A percentile compares a stretch with the other conserved stretches of the same genome.
Evolutionary conservation across 2,888 invertebrate species (phyloP).

Genomic region (Pimpla rufipes): DNA sequence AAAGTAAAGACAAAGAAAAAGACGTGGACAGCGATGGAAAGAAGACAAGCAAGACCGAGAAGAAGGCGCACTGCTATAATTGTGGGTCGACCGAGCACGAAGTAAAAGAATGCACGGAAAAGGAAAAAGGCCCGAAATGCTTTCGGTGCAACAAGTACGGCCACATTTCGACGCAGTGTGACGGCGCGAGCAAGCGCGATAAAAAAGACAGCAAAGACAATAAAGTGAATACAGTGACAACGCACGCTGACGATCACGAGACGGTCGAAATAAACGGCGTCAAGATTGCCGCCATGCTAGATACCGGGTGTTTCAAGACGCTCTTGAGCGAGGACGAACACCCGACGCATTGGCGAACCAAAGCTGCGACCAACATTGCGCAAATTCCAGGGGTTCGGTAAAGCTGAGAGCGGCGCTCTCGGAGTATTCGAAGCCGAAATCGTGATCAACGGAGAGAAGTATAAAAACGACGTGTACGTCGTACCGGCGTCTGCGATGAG

Average conservation of each 20-base stretch:
- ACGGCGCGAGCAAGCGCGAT: background rate
- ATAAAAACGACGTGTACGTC: constrained; percentile 38
- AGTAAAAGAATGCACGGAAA: constrained; percentile 50
- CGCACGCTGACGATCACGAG: constrained; percentile 22
- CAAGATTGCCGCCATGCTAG: constrained; percentile 57
- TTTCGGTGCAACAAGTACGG: constrained; percentile 48
- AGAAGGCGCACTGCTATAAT: constrained; percentile 47
- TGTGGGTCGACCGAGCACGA: constrained; percentile 53
- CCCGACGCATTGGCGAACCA: constrained; percentile 47
- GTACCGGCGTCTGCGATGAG: constrained; percentile 34
- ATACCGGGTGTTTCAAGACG: constrained; percentile 58
- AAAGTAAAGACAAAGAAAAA: no score
- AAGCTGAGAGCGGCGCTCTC: constrained; percentile 12
- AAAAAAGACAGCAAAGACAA: constrained; percentile 20
- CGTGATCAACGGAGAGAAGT: constrained; percentile 27
- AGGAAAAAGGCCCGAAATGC: constrained; percentile 61
- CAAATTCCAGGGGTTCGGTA: constrained; percentile 58
- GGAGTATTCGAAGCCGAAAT: constrained; percentile 47
- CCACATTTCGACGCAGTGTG: constrained; percentile 36
- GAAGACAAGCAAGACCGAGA: no score
- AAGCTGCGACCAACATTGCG: constrained; percentile 19
- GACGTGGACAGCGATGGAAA: no score
- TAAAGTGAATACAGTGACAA: no score
- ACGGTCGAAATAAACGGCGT: constrained; percentile 24
- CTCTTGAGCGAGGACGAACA: constrained; percentile 52